Percentiles rank a stretch among this genome's conserved stretches.
Conservation (phyloP, 2,888 invertebrate species). For the Pollenia labialis region DNA sequence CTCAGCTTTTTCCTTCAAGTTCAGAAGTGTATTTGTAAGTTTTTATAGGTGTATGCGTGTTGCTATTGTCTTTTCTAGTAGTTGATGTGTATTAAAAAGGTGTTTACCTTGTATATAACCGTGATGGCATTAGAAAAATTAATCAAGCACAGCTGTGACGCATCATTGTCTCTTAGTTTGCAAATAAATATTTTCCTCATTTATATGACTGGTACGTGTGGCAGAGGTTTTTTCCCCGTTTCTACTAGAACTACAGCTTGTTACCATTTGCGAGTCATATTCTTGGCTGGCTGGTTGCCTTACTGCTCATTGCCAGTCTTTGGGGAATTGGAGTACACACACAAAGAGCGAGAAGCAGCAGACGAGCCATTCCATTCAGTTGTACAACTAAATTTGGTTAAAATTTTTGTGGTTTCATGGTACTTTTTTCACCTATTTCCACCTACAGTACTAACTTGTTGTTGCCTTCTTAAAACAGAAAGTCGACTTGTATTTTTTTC, state of each 20-base stretch:
- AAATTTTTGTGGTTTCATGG: slow-evolving; percentile 54
- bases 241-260: too few species aligned
- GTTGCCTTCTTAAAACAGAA: slow-evolving; percentile 7
- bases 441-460: slow-evolving; percentile 4
- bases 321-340: slow-evolving; percentile 46
- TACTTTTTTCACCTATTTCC: slow-evolving; percentile 11
- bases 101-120: slow-evolving; percentile 52
- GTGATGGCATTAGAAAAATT: slow-evolving; percentile 72
- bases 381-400: slow-evolving; percentile 50
- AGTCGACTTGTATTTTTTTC: slow-evolving; percentile 5
- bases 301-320: slow-evolving; percentile 50
- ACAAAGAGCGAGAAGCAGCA: slow-evolving; percentile 12
- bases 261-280: not conserved
- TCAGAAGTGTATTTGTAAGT: not conserved
- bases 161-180: slow-evolving; percentile 63
- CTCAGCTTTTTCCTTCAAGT: not conserved
- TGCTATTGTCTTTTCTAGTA: slow-evolving; percentile 39
- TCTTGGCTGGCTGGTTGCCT: slow-evolving; percentile 3
- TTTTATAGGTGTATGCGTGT: not conserved
- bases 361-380: slow-evolving; percentile 1
- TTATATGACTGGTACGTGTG: slow-evolving; percentile 45
- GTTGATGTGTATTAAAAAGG: slow-evolving; percentile 58
- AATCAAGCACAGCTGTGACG: slow-evolving; percentile 76
- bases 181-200: slow-evolving; percentile 37
- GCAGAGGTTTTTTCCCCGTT: not conserved